Evolutionary conservation across 2,888 invertebrate species (phyloP), one percentile per base, ranked within the genome.

Genomic region (Ommatoiulus sabulosus): DNA sequence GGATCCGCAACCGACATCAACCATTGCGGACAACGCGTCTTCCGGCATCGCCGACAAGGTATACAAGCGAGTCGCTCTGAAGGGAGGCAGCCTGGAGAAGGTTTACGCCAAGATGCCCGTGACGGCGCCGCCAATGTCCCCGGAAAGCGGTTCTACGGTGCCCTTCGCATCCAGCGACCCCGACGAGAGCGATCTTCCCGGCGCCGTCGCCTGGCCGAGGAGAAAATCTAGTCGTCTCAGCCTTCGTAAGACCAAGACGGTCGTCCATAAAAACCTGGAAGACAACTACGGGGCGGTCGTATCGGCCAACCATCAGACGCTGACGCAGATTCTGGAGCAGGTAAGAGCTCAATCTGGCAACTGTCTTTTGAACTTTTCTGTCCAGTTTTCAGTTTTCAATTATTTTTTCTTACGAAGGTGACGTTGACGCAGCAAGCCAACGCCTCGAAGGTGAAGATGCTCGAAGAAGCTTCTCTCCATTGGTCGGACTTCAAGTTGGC

Each of bases 221-320:
- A 63, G 84, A 44, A 87, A 87, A 43, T 85, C 87, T 20, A 44
- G 88, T 80, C 95, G 95, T 92, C 94, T 96, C 90, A 94, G 96
- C 91, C 95, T 96, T 90, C 94, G 96, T 91, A 96, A 97, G 92
- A 96, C 96, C 88, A 94, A 97, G 89, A 96, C 96, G 92, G 95
- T 97, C 90, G 96, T 97, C 12, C 97, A 97, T 92, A 96, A 95
- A 92, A 97, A 95, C 92, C 94, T 97, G 90, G 97, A 97, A 92
- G 97, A 97, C 92, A 97, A 97, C 93, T 97, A 97, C 92, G 97
- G 97, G 24, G 97, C 97, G 84, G 97, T 97, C 57, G 95, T 97
- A 90, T 95, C 97, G 63, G 97, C 97, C 90, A 97, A 97, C 93
- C 97, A 97, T 92, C 97, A 97, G 93, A 97, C 97, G 8, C 94